phyloP scores from a whole-genome alignment of 2,797 vertebrate genomes.

The Neopelma chrysocephalum region DNA sequence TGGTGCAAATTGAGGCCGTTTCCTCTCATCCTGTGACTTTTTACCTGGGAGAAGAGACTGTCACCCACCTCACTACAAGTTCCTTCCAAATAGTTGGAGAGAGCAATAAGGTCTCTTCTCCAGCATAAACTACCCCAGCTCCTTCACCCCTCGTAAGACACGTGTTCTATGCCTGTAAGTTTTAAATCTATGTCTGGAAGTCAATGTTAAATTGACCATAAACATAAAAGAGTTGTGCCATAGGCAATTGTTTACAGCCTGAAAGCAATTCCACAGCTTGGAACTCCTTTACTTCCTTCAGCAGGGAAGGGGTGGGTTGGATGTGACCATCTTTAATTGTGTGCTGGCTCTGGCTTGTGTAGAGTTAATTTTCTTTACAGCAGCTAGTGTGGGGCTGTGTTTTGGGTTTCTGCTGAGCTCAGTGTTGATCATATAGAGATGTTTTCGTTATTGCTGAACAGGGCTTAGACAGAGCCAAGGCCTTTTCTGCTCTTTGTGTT shows the following conservation, averaged over 20 bases:
- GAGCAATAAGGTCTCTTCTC: not conserved
- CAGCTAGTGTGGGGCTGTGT: not conserved
- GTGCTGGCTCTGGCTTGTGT: not conserved
- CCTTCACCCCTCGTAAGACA: not conserved
- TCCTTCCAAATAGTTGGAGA: not conserved
- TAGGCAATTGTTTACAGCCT: not conserved
- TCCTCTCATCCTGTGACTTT: not conserved
- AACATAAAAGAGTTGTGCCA: not conserved
- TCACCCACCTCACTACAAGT: not conserved
- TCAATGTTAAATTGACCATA: not conserved
- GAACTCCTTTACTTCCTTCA: not conserved
- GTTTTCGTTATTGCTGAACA: not conserved
- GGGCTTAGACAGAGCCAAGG: not conserved
- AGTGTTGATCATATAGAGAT: not conserved
- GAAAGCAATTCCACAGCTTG: too few species aligned
- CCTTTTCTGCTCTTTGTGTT: not conserved
- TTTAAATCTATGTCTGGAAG: not conserved
- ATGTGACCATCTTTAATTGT: fast-evolving
- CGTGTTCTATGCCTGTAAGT: not conserved
- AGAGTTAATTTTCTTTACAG: not conserved
- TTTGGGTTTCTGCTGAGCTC: not conserved
- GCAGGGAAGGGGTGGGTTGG: not conserved
- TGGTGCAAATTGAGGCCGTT: not conserved
- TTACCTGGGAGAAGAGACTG: not conserved
- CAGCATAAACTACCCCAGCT: fast-evolving